Evolutionary conservation across 2,113 vertebrate species (phyloP), one percentile per base, ranked within the genome.

Genomic region (Xiphorhynchus elegans): DNA sequence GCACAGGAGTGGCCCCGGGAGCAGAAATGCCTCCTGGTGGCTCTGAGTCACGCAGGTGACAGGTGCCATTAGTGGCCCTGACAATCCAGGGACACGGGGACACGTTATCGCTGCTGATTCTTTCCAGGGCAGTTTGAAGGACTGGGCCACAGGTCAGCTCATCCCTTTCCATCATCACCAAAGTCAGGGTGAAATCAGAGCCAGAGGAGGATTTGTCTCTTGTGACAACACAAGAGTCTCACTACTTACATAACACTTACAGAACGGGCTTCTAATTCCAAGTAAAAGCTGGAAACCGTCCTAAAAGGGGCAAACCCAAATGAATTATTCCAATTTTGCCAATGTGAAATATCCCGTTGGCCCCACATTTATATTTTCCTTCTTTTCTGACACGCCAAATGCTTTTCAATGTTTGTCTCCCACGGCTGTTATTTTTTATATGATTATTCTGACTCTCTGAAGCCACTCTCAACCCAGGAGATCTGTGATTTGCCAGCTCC

Each of bases 381-480:
- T 3, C 31, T 40, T 40, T 83, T 10, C 28, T 47, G 44, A 24
- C 20, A 1, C 9, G 2, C 3, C 4, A 23, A 47, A 33, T 0
- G 0, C 10, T 62, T 42, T 44, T 2, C 44, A 74, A 55, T 35
- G 11, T 29, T 69, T 37, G 10, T 37, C 28, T 64, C 49, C 14
- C 53, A 20, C 53, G 11, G n/a, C 39, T 20, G 2, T 39, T 20
- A 25, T 56, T 23, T 59, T 59, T 59, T 9, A 33, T 20, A 11
- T 29, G 49, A 20, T 53, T 35, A 33, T 62, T 90, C 60, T 47
- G 18, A 35, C 35, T 89, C 72, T 37, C 75, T 47, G 59, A 59
- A 63, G 49, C 66, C 3, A 5, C 40, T 74, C 35, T 52, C 75
- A 62, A 49, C 31, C 31, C 75, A 58, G 64, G 42, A 53, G 64